Evolutionary conservation across 2,113 vertebrate genomes (phyloP), one percentile per base, ranked within the genome.

Genomic region (Aspiorhynchus laticeps): DNA sequence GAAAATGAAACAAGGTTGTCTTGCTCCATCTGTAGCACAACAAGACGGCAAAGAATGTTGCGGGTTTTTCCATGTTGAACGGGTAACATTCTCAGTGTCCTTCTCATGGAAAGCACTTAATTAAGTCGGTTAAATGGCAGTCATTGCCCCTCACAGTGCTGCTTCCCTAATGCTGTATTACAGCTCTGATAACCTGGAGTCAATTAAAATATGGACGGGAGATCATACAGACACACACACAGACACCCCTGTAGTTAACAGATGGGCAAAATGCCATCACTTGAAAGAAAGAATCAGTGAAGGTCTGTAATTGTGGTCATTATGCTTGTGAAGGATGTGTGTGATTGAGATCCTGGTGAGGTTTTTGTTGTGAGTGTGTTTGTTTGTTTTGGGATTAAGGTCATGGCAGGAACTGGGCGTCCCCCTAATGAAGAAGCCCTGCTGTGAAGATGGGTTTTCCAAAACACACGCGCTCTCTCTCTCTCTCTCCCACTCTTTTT

Each of bases 301-400:
- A 77, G 41, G 67, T 90, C 88, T 88, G 89, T 92, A 93, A 93
- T 92, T 78, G 84, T 87, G 87, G 80, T 91, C 89, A 87, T 91
- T 90, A 91, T 86, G 76, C 84, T 63, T 71, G 73, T 85, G 86
- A 87, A 90, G 80, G 80, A 91, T 85, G 90, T 78, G 78, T 87
- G 81, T 90, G 82, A 89, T 89, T 86, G 87, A 80, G 77, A 83
- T 83, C 86, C 73, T 56, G 56, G 46, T 84, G 80, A 86, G 80
- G 73, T 76, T 76, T 86, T 59, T 88, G 79, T 81, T 28, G 86
- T 43, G 87, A 38, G 73, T 56, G 43, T 63, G 81, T 56, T 69
- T 61, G 84, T 74, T 56, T 85, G 24, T 79, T 76, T 83, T 83
- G 83, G 78, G 81, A 85, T 90, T 91, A 87, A 88, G 91, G 91